These are phyloP conservation scores for Centruroides sculpturatus DNA, from an alignment of 1,140 invertebrate species.

Conservation along the genomic window DNA sequence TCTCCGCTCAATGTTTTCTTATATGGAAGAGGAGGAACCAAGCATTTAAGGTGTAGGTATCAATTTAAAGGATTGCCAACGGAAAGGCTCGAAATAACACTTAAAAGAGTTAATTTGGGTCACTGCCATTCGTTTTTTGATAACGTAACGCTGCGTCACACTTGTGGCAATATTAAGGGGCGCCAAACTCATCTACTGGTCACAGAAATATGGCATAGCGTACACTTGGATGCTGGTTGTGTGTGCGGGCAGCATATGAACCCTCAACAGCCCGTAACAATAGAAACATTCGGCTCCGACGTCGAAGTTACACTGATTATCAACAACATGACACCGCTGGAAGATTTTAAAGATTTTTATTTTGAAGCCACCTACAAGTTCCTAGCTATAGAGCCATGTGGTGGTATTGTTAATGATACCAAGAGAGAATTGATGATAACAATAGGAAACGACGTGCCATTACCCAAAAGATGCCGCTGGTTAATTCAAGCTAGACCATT, in stretches of 20 bases:
- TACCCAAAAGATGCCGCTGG: conserved; percentile 14
- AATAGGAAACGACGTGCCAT: not conserved
- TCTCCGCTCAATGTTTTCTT: conserved; percentile 15
- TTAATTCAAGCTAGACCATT: conserved; percentile 7
- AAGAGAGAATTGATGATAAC: conserved; percentile 43
- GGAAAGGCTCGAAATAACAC: conserved; percentile 4
- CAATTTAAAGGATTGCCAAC: conserved; percentile 6
- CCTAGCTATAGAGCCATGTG: conserved; percentile 36
- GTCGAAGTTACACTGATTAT: conserved; percentile 67
- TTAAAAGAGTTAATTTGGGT: conserved; percentile 4
- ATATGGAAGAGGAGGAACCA: conserved; percentile 14
- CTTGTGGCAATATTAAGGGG: conserved; percentile 3
- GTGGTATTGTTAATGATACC: conserved; percentile 12
- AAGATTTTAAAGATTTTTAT: conserved; percentile 64
- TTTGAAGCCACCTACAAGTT: conserved; percentile 71
- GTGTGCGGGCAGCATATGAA: conserved; percentile 41
- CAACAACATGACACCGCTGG: conserved; percentile 60
- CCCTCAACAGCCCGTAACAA: conserved; percentile 43
- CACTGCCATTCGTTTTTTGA: conserved; percentile 12
- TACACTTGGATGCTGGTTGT: conserved; percentile 45
- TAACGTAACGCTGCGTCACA: conserved; percentile 1
- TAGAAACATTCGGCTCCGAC: conserved; percentile 54
- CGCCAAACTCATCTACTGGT: conserved; percentile 9
- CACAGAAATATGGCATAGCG: conserved; percentile 12
- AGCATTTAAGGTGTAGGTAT: conserved; percentile 10